Percentiles rank a stretch among this genome's conserved stretches.
Conservation (phyloP, 1,140 invertebrate genomes). For the Delia radicum region DNA sequence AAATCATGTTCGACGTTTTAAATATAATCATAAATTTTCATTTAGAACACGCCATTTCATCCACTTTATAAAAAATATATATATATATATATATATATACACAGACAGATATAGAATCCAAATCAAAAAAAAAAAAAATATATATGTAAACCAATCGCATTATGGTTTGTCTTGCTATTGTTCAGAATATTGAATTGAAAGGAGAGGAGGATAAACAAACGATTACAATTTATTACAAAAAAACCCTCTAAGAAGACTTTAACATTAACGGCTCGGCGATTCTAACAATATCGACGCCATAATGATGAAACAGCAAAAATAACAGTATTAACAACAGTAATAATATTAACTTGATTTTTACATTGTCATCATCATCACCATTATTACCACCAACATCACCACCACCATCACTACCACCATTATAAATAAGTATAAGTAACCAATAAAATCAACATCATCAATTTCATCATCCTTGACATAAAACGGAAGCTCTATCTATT, state of each 20-base stretch:
- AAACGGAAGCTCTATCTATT: slow-evolving; percentile 7
- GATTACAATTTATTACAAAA: background rate
- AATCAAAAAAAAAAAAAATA: too few species aligned
- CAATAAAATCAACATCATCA: background rate
- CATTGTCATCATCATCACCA: slow-evolving; percentile 1
- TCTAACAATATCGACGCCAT: background rate
- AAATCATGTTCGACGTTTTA: background rate
- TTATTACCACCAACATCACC: background rate
- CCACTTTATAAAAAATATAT: background rate
- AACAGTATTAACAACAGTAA: background rate
- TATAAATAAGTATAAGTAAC: background rate
- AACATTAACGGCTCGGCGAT: background rate
- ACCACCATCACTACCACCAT: background rate
- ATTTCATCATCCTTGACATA: background rate
- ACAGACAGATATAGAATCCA: too few species aligned
- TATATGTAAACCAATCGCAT: background rate
- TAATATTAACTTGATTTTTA: background rate
- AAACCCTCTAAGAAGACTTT: background rate
- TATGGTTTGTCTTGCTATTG: too few species aligned
- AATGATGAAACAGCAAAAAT: slow-evolving; percentile 16
- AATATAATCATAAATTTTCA: background rate
- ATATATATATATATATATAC: too few species aligned
- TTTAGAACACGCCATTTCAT: background rate
- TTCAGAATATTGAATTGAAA: too few species aligned
- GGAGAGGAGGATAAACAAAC: background rate